Conservation (phyloP, 2,888 invertebrate genomes). For the Stenotaenia linearis region DNA sequence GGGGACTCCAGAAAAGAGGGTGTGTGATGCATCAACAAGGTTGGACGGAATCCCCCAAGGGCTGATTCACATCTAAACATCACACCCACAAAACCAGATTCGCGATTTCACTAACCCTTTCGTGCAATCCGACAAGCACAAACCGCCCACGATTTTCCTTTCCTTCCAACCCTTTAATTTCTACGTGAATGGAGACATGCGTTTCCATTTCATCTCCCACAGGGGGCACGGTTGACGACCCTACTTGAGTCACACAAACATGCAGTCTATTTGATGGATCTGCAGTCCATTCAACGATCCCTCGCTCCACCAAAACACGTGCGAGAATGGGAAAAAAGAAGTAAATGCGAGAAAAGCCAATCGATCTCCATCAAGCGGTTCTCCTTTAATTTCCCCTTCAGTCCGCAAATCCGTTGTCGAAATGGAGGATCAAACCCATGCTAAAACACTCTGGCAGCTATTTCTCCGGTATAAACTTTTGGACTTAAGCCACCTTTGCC, state of each 20-base stretch:
- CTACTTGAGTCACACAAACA: constrained; percentile 3
- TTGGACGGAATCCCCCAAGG: background rate
- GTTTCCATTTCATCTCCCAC: background rate
- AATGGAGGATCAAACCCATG: background rate
- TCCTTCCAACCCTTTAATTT: background rate
- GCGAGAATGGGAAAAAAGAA: background rate
- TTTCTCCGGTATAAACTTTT: background rate
- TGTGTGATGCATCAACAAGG: background rate
- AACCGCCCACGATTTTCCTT: background rate
- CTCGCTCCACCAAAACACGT: background rate
- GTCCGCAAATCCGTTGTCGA: background rate
- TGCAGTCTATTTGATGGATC: background rate
- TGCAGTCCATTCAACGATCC: background rate
- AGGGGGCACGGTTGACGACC: background rate
- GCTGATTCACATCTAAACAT: constrained; percentile 21
- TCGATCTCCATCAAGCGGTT: constrained; percentile 3
- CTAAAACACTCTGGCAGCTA: background rate
- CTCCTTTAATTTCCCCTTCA: constrained; percentile 19
- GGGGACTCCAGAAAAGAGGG: background rate
- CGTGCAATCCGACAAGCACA: background rate
- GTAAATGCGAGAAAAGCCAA: background rate
- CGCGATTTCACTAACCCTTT: background rate
- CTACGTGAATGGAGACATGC: constrained; percentile 12
- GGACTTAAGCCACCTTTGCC: background rate
- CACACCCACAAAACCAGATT: background rate